A percentile compares a stretch with the other conserved stretches of the same genome.
Evolutionary conservation across 2,888 invertebrate genomes (phyloP).

Genomic region (Lacanobia oleracea): DNA sequence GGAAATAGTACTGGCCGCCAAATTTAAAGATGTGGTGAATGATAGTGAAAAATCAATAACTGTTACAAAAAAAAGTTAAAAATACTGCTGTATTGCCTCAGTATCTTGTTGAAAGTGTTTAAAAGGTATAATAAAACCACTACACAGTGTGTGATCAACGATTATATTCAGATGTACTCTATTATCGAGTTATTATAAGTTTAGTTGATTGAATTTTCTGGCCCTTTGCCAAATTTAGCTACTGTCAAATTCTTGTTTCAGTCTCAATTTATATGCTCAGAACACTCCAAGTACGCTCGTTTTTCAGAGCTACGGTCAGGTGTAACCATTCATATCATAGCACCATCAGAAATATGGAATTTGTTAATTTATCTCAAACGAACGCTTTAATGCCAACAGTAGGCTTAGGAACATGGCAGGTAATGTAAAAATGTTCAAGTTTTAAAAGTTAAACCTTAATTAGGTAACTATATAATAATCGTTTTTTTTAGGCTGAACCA

Average conservation of each 20-base stretch:
- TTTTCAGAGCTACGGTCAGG: conserved; percentile 63
- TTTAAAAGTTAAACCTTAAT: conserved; percentile 9
- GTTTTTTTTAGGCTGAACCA: conserved; percentile 88
- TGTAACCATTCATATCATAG: conserved; percentile 65
- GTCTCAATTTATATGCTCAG: conserved; percentile 71
- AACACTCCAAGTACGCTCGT: conserved; percentile 66
- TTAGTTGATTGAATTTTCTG: conserved; percentile 66
- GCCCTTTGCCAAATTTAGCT: conserved; percentile 79
- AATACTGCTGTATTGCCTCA: background rate
- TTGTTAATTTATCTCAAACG: conserved; percentile 84
- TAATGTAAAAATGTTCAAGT: conserved; percentile 69
- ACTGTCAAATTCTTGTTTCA: conserved; percentile 73
- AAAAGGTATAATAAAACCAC: background rate
- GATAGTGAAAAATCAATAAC: conserved; percentile 46
- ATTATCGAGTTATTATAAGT: background rate
- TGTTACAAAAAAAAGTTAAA: background rate
- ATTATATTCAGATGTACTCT: background rate
- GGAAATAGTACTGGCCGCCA: conserved; percentile 53
- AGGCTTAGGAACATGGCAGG: conserved; percentile 94
- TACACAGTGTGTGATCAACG: background rate
- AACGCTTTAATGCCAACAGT: conserved; percentile 92
- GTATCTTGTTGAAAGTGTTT: background rate
- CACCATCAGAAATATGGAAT: conserved; percentile 83
- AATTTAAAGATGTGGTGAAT: conserved; percentile 54
- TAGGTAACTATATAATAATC: conserved; percentile 42